Percentiles rank a stretch among this genome's conserved stretches.
Conservation (phyloP, 2,888 invertebrate species). For the Trachelus iudaicus region DNA sequence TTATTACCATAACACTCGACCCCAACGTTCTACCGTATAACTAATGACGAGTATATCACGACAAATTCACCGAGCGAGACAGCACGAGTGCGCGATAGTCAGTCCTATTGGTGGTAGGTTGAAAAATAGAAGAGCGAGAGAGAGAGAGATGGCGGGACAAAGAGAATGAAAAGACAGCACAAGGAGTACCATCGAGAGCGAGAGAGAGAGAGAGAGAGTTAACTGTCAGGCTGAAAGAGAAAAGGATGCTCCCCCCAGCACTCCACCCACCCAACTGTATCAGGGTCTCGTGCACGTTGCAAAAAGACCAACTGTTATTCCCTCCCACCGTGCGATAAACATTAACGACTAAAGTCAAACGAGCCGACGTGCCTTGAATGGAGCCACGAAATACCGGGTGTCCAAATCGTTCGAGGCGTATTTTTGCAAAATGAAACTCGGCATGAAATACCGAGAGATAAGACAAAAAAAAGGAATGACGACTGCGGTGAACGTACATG, state of each 20-base stretch:
- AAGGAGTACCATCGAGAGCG: neutral
- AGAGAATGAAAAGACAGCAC: conserved; percentile 1
- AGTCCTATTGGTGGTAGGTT: neutral
- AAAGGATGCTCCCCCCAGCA: neutral
- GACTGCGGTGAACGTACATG: too few relatives aligned
- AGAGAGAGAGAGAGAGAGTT: conserved; percentile 7
- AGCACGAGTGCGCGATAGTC: neutral
- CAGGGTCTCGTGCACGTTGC: neutral
- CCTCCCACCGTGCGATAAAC: neutral
- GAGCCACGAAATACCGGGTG: neutral
- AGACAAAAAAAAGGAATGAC: too few relatives aligned
- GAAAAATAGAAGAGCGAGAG: conserved; percentile 5
- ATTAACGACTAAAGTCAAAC: neutral
- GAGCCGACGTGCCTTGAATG: neutral
- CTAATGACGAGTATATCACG: neutral
- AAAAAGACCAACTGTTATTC: neutral
- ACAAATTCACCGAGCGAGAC: neutral
- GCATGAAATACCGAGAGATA: too few relatives aligned
- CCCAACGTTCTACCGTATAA: neutral
- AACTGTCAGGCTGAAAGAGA: neutral
- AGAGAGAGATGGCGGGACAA: neutral
- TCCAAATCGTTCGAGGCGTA: neutral
- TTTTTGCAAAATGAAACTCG: neutral
- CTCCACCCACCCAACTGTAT: too few relatives aligned
- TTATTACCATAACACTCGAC: neutral